These are phyloP conservation scores for Lota lota DNA, from an alignment of 2,113 vertebrate species.

Conservation along the genomic window DNA sequence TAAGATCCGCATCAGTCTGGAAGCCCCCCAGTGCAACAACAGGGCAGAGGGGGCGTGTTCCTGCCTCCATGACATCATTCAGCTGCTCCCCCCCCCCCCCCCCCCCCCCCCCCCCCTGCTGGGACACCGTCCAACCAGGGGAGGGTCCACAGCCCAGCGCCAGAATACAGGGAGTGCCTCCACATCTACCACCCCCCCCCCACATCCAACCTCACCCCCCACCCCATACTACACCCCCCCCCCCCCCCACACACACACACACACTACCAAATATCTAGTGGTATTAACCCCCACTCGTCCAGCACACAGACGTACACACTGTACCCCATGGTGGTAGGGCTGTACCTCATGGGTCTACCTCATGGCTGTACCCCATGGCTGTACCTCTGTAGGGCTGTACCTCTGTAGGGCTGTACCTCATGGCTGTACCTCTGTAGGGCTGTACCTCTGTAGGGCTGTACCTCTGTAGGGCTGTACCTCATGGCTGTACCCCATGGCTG, in stretches of 20 bases:
- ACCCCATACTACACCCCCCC: too few relatives aligned
- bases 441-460: too few relatives aligned
- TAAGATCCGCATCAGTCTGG: not conserved
- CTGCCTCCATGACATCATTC: slow-evolving; percentile 55
- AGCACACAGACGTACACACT: too few relatives aligned
- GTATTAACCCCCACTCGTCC: not conserved
- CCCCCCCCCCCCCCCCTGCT: slow-evolving; percentile 51
- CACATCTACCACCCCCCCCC: not conserved
- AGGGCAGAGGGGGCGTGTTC: not conserved
- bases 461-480: too few relatives aligned
- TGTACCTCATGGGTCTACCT: too few relatives aligned
- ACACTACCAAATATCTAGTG: not conserved
- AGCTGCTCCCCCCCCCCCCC: slow-evolving; percentile 61
- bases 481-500: too few relatives aligned
- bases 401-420: too few relatives aligned
- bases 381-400: too few relatives aligned
- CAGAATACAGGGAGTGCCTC: slow-evolving; percentile 52
- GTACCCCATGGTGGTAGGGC: too few relatives aligned
- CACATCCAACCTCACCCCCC: not conserved
- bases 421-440: too few relatives aligned
- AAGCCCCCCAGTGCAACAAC: not conserved
- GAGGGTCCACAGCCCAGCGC: slow-evolving; percentile 53
- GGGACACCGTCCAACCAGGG: slow-evolving; percentile 46
- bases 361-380: too few relatives aligned
- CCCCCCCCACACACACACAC: not conserved